These are phyloP conservation scores for Sorex maritimensis DNA, from an alignment of 2,797 vertebrate species.

Conservation along the genomic window DNA sequence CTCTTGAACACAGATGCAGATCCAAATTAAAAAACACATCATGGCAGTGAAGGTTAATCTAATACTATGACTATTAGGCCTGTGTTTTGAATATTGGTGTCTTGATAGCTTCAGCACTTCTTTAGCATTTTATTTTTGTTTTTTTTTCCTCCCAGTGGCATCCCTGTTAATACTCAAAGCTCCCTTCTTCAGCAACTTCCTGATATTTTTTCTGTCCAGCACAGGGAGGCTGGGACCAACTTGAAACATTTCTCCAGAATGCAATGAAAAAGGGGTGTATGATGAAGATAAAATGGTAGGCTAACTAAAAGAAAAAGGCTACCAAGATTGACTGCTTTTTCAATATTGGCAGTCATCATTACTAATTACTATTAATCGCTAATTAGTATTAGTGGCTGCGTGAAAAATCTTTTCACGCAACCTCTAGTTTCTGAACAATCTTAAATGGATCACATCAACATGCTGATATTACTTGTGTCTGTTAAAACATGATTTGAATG, in stretches of 20 bases:
- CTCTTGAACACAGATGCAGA: conserved; percentile 19
- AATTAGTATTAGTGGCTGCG: fast-evolving
- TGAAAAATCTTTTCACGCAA: background rate
- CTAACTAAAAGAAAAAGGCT: conserved; percentile 67
- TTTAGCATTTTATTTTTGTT: conserved; percentile 1
- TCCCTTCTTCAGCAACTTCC: conserved; percentile 12
- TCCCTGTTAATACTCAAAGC: conserved; percentile 63
- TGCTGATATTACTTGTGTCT: background rate
- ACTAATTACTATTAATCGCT: no score
- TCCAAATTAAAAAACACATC: conserved; percentile 42
- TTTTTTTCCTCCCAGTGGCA: conserved; percentile 12
- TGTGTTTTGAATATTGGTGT: background rate
- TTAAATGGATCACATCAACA: background rate
- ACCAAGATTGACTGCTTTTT: conserved; percentile 51
- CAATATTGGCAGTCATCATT: no score
- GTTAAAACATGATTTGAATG: conserved; percentile 40
- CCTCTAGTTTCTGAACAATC: background rate
- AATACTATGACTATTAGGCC: conserved; percentile 5
- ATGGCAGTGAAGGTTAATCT: conserved; percentile 35
- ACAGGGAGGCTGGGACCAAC: background rate
- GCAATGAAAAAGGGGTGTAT: background rate
- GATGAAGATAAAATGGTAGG: conserved; percentile 46
- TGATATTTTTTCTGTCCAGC: conserved; percentile 45
- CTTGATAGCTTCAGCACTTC: background rate
- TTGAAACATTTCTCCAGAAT: conserved; percentile 75